These are phyloP conservation scores for Otus sunia DNA, from an alignment of 2,113 vertebrate species.

Conservation along the genomic window DNA sequence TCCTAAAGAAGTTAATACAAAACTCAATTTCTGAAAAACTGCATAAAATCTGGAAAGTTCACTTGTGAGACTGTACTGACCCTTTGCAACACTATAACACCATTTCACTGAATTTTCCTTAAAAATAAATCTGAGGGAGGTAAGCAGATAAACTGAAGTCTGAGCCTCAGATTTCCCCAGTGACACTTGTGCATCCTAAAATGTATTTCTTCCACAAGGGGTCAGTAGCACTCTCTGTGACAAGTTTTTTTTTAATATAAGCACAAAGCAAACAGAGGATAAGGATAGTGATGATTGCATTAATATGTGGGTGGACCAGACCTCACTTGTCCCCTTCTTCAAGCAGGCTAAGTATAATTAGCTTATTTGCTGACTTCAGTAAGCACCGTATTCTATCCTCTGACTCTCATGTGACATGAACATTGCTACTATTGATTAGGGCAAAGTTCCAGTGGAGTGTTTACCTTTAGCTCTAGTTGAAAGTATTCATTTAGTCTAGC, in stretches of 20 bases:
- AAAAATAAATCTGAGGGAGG: background rate
- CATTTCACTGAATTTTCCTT: background rate
- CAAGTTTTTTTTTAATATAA: background rate
- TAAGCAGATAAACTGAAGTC: background rate
- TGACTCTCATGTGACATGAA: slow-evolving; percentile 69
- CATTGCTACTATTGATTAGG: slow-evolving; percentile 81
- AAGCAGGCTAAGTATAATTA: slow-evolving; percentile 39
- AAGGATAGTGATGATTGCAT: slow-evolving; percentile 16
- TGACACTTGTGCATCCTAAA: fast-evolving
- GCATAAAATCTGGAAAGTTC: background rate
- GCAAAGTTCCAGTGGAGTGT: slow-evolving; percentile 78
- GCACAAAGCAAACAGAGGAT: slow-evolving; percentile 22
- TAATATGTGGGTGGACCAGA: slow-evolving; percentile 17
- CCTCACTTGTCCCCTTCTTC: slow-evolving; percentile 29
- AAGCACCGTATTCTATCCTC: slow-evolving; percentile 48
- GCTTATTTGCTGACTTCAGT: slow-evolving; percentile 53
- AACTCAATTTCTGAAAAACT: background rate
- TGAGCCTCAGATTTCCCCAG: background rate
- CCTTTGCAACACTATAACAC: background rate
- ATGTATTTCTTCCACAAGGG: slow-evolving; percentile 50
- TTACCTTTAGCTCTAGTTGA: slow-evolving; percentile 57
- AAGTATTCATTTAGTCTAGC: slow-evolving; percentile 47
- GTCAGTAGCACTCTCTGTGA: slow-evolving; percentile 49
- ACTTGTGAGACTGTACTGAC: background rate
- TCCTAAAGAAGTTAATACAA: background rate